Percentiles rank a stretch among this genome's conserved stretches.
Evolutionary conservation across 2,797 vertebrate species (phyloP).

Genomic region (Amblyraja radiata): DNA sequence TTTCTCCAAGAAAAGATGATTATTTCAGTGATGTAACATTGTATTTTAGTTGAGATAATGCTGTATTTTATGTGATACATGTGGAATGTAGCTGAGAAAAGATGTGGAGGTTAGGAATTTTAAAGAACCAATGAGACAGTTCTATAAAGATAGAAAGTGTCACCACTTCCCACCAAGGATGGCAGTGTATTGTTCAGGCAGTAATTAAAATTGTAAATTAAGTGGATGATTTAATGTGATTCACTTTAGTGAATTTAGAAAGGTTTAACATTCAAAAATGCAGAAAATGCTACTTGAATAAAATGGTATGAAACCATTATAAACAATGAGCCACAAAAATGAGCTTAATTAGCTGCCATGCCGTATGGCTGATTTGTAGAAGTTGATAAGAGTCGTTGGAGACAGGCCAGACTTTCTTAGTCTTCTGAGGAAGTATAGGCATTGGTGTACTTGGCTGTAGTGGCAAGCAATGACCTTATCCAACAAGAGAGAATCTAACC

Average conservation of each 20-base stretch:
- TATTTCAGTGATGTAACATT: not conserved
- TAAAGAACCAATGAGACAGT: too few species aligned
- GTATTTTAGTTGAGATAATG: not conserved
- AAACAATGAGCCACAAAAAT: too few species aligned
- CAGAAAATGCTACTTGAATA: not conserved
- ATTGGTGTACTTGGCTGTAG: too few species aligned
- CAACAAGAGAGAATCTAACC: too few species aligned
- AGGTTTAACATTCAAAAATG: not conserved
- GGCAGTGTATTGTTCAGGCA: not conserved
- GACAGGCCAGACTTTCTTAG: too few species aligned
- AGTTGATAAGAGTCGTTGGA: too few species aligned
- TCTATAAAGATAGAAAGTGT: too few species aligned
- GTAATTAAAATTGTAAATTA: not conserved
- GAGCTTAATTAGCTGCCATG: too few species aligned
- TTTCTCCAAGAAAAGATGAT: not conserved
- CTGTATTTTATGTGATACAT: not conserved
- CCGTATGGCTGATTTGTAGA: too few species aligned
- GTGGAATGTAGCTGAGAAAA: not conserved
- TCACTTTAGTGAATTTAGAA: not conserved
- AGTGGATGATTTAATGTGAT: not conserved
- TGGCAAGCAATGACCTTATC: too few species aligned
- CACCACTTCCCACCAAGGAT: not conserved
- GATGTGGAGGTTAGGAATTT: not conserved
- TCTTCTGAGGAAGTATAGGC: too few species aligned
- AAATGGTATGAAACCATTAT: not conserved